phyloP scores from a whole-genome alignment of 2,797 vertebrate species.

The Lagorchestes hirsutus region DNA sequence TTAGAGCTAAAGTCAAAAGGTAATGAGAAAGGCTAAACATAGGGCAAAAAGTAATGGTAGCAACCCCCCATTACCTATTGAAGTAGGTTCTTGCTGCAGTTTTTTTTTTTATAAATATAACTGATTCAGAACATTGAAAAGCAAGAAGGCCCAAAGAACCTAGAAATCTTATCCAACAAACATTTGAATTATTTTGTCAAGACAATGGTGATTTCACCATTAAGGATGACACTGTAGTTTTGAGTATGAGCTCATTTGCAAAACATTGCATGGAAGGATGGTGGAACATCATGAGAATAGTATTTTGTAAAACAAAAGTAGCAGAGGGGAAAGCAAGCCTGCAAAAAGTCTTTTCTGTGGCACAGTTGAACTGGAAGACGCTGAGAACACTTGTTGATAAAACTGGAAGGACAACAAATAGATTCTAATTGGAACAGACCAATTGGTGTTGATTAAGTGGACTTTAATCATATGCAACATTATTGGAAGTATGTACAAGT shows the following conservation, averaged over 20 bases:
- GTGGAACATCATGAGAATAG: background rate
- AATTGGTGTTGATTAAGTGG: background rate
- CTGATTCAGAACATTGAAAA: background rate
- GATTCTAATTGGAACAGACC: background rate
- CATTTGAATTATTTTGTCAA: background rate
- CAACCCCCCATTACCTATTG: background rate
- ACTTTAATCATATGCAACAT: background rate
- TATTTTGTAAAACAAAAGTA: background rate
- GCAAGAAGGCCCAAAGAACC: background rate
- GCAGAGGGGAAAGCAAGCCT: background rate
- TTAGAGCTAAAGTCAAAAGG: background rate
- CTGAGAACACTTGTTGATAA: background rate
- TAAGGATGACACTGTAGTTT: background rate
- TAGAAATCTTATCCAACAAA: background rate
- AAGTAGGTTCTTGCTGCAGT: background rate
- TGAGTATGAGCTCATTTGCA: background rate
- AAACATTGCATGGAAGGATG: background rate
- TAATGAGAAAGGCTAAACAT: background rate
- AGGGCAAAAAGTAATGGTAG: background rate
- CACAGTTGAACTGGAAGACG: background rate
- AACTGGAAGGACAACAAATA: background rate
- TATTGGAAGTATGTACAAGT: background rate
- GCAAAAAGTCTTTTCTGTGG: background rate
- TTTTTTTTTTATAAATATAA: background rate
- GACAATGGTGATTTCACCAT: background rate